Percentiles rank a stretch among this genome's conserved stretches.
These are phyloP conservation scores for Pelecanoides urinatrix DNA, from an alignment of 2,113 vertebrate genomes.

Conservation along the genomic window DNA sequence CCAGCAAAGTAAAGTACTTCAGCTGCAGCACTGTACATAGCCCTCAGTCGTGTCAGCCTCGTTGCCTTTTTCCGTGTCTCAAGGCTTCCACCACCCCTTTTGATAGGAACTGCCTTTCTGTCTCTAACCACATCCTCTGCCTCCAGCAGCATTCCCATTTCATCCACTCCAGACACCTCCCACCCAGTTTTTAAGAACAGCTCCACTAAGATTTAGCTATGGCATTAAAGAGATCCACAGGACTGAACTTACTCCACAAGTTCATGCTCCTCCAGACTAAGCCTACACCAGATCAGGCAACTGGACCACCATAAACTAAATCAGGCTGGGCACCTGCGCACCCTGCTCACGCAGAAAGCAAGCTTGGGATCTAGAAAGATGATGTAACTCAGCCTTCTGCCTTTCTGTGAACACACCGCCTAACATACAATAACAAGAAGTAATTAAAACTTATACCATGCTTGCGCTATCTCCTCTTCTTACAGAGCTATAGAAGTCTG, in stretches of 20 bases:
- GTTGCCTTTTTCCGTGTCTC: rapidly evolving
- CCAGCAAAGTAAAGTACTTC: rapidly evolving
- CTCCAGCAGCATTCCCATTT: neutral
- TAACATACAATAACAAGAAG: neutral
- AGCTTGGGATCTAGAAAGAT: neutral
- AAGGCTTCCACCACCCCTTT: neutral
- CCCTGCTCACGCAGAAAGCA: neutral
- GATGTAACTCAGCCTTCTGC: neutral
- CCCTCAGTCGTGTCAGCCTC: rapidly evolving
- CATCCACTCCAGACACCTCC: neutral
- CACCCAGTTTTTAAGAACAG: neutral
- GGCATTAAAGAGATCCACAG: neutral
- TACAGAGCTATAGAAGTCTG: neutral
- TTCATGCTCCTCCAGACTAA: neutral
- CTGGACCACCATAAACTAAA: rapidly evolving
- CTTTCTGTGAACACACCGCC: neutral
- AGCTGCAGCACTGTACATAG: neutral
- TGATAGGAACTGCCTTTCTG: neutral
- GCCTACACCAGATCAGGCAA: neutral
- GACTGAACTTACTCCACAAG: neutral
- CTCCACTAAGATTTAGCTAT: neutral
- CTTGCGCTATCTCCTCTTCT: neutral
- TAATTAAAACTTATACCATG: neutral
- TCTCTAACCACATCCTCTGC: neutral
- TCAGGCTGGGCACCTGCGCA: neutral